Percentiles rank a stretch among this genome's conserved stretches.
Evolutionary conservation across 2,888 invertebrate species (phyloP).

Genomic region (Synanthedon vespiformis): DNA sequence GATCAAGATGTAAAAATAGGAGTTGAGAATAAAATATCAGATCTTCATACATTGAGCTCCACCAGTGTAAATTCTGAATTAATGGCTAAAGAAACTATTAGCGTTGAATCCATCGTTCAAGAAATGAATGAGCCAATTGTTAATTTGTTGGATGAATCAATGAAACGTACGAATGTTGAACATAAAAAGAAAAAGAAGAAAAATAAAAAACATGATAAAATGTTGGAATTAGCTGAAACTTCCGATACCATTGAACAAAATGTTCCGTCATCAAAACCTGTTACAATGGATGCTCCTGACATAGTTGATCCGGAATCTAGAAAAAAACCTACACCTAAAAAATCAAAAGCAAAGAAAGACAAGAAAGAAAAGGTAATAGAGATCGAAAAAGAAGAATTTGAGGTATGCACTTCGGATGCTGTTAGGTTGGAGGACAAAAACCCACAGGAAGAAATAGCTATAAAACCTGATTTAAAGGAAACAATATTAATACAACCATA

Average conservation of each 20-base stretch:
- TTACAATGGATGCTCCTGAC: constrained; percentile 16
- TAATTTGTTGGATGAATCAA: constrained; percentile 2
- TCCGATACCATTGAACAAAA: constrained; percentile 9
- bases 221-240: constrained; percentile 13
- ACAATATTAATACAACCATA: not conserved
- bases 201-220: constrained; percentile 24
- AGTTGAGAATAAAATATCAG: not conserved
- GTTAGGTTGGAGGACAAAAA: not conserved
- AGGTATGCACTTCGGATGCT: not conserved
- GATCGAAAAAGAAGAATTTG: constrained; percentile 1
- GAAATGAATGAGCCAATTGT: constrained; percentile 4
- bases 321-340: constrained; percentile 14
- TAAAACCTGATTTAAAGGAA: not conserved
- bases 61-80: not conserved
- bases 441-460: not conserved
- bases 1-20: not conserved
- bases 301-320: constrained; percentile 22
- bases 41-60: not conserved
- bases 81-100: not conserved
- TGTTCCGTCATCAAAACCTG: constrained; percentile 15
- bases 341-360: constrained; percentile 6
- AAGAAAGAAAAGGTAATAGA: constrained; percentile 5
- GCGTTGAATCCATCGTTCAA: constrained; percentile 4
- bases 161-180: no score
- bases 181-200: constrained; percentile 31